These are phyloP conservation scores for Erinaceus europaeus DNA, from an alignment of 2,113 vertebrate genomes.

Conservation along the genomic window DNA sequence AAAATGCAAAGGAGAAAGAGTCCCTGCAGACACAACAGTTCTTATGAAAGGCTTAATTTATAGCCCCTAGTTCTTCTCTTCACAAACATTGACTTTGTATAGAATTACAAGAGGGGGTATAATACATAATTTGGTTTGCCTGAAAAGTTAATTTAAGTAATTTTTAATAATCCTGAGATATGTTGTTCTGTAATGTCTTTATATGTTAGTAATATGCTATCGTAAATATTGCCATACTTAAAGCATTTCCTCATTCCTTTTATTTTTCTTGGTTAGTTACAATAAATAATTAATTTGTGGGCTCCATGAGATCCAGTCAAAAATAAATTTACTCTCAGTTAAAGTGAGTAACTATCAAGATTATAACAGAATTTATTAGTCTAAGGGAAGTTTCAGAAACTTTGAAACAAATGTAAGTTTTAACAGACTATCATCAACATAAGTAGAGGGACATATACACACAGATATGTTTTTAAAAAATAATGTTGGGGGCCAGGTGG, in stretches of 20 bases:
- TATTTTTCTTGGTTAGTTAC: constrained; percentile 59
- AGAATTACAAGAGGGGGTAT: constrained; percentile 57
- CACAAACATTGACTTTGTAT: constrained; percentile 73
- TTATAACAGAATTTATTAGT: background rate
- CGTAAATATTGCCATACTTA: constrained; percentile 65
- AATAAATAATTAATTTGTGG: constrained; percentile 60
- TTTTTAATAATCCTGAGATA: constrained; percentile 72
- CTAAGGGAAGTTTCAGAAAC: background rate
- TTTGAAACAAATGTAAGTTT: constrained; percentile 5
- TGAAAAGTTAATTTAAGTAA: constrained; percentile 75
- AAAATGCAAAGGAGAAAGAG: constrained; percentile 31
- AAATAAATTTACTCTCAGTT: constrained; percentile 51
- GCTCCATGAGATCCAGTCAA: constrained; percentile 1
- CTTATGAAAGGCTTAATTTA: constrained; percentile 64
- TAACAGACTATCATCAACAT: background rate
- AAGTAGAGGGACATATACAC: background rate
- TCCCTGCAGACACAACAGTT: constrained; percentile 17
- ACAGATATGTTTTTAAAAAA: constrained; percentile 38
- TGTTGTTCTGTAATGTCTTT: constrained; percentile 50
- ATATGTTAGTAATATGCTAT: constrained; percentile 67
- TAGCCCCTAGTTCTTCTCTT: constrained; percentile 25
- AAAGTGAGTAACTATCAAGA: constrained; percentile 49
- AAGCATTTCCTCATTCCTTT: constrained; percentile 47
- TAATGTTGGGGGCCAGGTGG: no score
- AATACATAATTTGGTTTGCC: constrained; percentile 66